These are phyloP conservation scores for Poecilia picta DNA, from an alignment of 2,797 vertebrate genomes.

Conservation along the genomic window DNA sequence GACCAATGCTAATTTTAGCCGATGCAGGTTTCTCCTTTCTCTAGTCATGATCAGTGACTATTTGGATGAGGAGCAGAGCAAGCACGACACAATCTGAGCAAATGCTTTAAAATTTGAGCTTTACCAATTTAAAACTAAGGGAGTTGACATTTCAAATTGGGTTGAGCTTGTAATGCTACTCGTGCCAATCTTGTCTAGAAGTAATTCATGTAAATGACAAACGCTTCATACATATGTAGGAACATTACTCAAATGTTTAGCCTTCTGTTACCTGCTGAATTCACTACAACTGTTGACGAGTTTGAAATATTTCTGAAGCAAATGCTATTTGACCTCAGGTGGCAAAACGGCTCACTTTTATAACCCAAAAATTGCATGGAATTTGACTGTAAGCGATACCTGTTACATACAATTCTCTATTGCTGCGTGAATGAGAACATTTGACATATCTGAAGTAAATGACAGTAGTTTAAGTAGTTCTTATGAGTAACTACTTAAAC, in stretches of 20 bases:
- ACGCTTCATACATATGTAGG: neutral
- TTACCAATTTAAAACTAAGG: neutral
- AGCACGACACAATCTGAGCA: neutral
- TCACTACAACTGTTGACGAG: neutral
- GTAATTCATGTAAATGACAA: neutral
- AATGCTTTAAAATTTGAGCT: neutral
- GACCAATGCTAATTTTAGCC: neutral
- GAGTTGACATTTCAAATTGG: neutral
- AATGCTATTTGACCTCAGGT: neutral
- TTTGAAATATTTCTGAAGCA: neutral
- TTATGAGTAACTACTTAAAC: neutral
- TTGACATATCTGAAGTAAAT: neutral
- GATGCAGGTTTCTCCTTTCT: neutral
- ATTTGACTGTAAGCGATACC: neutral
- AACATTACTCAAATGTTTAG: neutral
- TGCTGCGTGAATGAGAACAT: neutral
- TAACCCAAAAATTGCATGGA: neutral
- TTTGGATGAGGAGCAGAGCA: neutral
- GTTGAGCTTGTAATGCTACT: neutral
- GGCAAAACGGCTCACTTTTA: neutral
- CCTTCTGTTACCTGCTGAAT: neutral
- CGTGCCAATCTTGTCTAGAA: neutral
- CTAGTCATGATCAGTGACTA: neutral
- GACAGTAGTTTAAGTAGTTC: too few relatives aligned
- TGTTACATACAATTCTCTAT: neutral